Base-by-base conservation (phyloP, 2,797 vertebrate species). In the Pangasius krempfi region DNA sequence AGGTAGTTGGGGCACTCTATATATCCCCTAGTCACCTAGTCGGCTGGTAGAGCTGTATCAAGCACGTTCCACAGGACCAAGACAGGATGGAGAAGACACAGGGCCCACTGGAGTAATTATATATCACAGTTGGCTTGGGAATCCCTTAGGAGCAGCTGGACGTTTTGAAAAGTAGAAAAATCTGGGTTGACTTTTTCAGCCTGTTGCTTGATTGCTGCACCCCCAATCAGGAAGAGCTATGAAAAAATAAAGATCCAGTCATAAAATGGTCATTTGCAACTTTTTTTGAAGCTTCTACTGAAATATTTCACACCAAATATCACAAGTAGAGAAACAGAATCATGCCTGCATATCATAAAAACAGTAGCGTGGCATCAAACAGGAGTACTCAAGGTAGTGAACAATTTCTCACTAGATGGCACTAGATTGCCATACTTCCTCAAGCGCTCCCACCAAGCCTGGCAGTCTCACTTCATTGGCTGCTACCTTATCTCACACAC, bases 341-440 rank as follows among this genome's bases (percentile, higher is more conserved):
- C 25, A 25, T 47, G n/a, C 37, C 47, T 18, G 40, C 20, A n/a
- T 66, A 30, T 2, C 12, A 22, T 22, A 25, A 40, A 10, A 60
- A 54, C 33, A 40, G 27, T 6, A n/a, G 25, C 79, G 7, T 44
- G 54, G 16, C 52, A 14, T 54, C 52, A 44, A 16, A 44, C n/a
- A 30, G 22, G 14, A 18, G 1, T 18, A 81, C 54, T 81, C 47
- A 22, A 22, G 33, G 56, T 33, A 2, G 44, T 27, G 62, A 27
- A 13, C 5, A 9, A 25, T 33, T 76, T 56, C n/a, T 72, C 92
- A 91, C 90, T 52, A 92, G 91, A 90, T 90, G 91, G 91, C 89
- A 75, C 87, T 92, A 89, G 85, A 30, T 76, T 60, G 88, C 87
- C 70, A 62, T 62, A 70, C 44, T 89, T 81, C 18, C 7, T 33